phyloP scores from a whole-genome alignment of 2,888 invertebrate genomes.

The Julus scandinavius region DNA sequence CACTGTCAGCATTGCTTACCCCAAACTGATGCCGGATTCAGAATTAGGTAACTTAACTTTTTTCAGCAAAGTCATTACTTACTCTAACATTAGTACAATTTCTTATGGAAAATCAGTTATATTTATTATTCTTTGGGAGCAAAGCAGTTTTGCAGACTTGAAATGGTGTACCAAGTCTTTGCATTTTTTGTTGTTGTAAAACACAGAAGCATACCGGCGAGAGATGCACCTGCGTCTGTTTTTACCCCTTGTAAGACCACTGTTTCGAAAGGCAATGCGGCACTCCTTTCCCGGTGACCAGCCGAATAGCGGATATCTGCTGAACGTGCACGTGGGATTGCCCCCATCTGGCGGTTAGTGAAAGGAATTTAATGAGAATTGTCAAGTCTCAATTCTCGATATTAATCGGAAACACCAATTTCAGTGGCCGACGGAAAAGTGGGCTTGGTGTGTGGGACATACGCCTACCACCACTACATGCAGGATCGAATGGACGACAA shows the following conservation, averaged over 20 bases:
- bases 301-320: conserved; percentile 67
- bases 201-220: conserved; percentile 73
- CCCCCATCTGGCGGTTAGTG: conserved; percentile 65
- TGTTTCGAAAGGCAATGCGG: conserved; percentile 79
- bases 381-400: not conserved
- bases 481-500: conserved; percentile 93
- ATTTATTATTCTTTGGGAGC: too few species aligned
- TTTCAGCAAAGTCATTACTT: conserved; percentile 56
- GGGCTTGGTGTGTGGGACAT: conserved; percentile 78
- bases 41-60: conserved; percentile 73
- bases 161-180: too few species aligned
- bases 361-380: conserved; percentile 52
- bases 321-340: conserved; percentile 80
- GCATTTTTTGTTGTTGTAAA: conserved; percentile 61
- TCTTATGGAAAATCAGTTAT: too few species aligned
- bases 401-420: not conserved
- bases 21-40: conserved; percentile 75
- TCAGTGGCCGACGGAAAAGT: conserved; percentile 60
- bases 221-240: conserved; percentile 78
- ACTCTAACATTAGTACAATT: too few species aligned
- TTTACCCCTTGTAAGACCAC: conserved; percentile 76
- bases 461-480: conserved; percentile 96
- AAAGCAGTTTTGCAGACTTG: too few species aligned
- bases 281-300: conserved; percentile 64
- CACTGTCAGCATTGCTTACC: conserved; percentile 79